These are phyloP conservation scores for Zophobas morio DNA, from an alignment of 1,140 invertebrate species.

Conservation along the genomic window DNA sequence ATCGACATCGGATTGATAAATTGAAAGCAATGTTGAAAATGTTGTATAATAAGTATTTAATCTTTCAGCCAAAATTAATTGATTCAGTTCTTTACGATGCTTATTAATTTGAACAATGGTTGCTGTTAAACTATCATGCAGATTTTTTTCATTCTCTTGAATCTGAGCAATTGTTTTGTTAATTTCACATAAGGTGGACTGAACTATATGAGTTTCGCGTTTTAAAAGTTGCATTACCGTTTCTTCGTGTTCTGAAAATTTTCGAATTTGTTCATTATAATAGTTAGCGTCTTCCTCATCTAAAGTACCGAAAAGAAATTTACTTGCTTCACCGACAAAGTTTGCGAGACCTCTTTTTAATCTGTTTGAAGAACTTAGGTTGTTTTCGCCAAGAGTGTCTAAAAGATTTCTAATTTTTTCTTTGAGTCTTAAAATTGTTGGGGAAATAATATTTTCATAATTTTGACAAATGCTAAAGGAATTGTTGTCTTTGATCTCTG, in stretches of 20 bases:
- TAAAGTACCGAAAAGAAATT: conserved; percentile 1
- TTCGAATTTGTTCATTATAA: neutral
- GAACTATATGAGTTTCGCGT: neutral
- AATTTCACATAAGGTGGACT: neutral
- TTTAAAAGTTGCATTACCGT: neutral
- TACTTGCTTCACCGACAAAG: neutral
- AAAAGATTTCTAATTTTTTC: neutral
- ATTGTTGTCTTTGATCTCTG: neutral
- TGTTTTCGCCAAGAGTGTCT: neutral
- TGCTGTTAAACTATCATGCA: too few species aligned
- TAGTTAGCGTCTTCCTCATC: neutral
- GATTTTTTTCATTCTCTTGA: neutral
- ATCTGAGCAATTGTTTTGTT: neutral
- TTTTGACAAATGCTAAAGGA: neutral
- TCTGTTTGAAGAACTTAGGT: neutral
- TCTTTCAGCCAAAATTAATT: neutral
- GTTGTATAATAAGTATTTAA: neutral
- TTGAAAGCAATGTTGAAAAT: neutral
- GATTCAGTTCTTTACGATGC: neutral
- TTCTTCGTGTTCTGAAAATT: neutral
- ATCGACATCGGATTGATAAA: neutral
- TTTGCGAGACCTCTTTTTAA: neutral
- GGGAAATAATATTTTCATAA: neutral
- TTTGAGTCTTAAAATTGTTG: neutral
- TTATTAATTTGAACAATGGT: neutral